phyloP scores from a whole-genome alignment of 35 echinoderm and acorn worm genomes.

The Hemicentrotus pulcherrimus region DNA sequence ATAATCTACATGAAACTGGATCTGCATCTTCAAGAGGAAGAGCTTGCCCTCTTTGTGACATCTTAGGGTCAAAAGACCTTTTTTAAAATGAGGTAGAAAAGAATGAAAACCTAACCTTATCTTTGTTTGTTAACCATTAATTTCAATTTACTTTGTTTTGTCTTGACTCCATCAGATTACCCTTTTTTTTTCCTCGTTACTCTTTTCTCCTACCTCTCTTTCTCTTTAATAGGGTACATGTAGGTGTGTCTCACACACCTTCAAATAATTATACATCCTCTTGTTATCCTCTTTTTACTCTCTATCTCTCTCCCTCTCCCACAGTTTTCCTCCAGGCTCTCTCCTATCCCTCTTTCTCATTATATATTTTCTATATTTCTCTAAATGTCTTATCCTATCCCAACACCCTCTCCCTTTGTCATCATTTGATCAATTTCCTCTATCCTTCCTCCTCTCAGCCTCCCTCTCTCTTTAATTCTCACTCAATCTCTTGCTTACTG shows the following conservation, averaged over 20 bases:
- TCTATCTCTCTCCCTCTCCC: background rate
- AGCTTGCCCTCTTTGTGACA: background rate
- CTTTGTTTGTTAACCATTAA: no score
- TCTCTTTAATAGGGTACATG: background rate
- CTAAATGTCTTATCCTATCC: background rate
- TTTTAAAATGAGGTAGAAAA: no score
- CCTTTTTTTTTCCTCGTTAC: background rate
- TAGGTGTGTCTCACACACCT: background rate
- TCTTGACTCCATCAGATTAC: no score
- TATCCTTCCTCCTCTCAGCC: no score
- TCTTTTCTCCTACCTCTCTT: background rate
- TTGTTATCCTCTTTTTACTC: background rate
- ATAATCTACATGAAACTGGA: no score
- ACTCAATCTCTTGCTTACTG: no score
- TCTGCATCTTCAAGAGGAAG: no score
- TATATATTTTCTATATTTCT: background rate
- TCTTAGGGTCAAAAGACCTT: background rate
- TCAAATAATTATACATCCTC: background rate
- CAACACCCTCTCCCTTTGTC: background rate
- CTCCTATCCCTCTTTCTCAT: no score
- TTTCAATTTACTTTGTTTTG: no score
- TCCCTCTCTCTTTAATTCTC: no score
- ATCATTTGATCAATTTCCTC: background rate
- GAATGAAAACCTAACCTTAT: no score
- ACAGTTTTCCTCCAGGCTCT: background rate